Base-by-base conservation (phyloP, 2,888 invertebrate species). In the Gymnosoma rotundatum region DNA sequence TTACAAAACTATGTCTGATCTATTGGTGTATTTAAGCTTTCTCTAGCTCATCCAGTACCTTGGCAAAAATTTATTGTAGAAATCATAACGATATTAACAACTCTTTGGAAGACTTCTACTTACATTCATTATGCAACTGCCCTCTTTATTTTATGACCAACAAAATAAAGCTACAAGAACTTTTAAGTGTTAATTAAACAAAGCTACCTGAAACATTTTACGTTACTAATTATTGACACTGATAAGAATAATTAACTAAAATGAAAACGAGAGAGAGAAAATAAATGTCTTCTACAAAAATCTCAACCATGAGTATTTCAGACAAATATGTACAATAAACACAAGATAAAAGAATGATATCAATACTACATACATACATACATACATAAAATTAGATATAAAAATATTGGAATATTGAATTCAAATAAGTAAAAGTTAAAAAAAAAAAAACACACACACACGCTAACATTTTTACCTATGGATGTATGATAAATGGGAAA, bases 251-350 rank as follows among this genome's bases (percentile, higher is more conserved):
- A 81, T 84, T 84, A 84, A 84, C 84, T 73, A 36, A 61, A 78
- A 67, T 42, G 21, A 10, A 50, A 73, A 69, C 48, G 54, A 73
- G 72, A 61, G 70, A 50, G 56, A 32, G 70, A 50, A 52, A 32
- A 76, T 45, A 56, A 58, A 50, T 48, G 54, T 48, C 60, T 61
- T 20, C 79, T 72, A 73, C 50, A 58, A 74, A 80, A 73, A 80
- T 83, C 72, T 83, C 69, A 78, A 61, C 58, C 78, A 48, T 78
- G 78, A 81, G 84, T 81, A 81, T 78, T 84, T 81, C 73, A 74
- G 84, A 84, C 84, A 84, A 84, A 84, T 84, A 84, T 84, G 84
- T 84, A 84, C 84, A 81, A 84, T 84, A 84, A 84, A 84, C 81
- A 78, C 78, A 81, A 84, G 84, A 84, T 84, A 81, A 81, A 84